Base-by-base conservation (phyloP, 2,113 vertebrate species). In the Chionomys nivalis region DNA sequence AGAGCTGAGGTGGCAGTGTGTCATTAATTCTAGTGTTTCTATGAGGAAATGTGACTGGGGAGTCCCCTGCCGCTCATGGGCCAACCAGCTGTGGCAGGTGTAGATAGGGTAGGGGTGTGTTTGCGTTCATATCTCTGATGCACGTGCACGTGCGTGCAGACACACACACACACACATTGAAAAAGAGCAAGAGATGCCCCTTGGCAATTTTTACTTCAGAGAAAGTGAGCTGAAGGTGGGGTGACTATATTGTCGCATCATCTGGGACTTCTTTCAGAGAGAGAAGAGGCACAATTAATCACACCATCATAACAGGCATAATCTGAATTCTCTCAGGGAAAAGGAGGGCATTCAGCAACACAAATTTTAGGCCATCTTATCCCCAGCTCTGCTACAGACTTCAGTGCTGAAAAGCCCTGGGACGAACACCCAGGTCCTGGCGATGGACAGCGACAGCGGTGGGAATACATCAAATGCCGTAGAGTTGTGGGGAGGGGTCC, bases 101-200 rank as follows among this genome's bases (percentile, higher is more conserved):
- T 14, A 26, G 21, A 82, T 82, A 55, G 1, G 78, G 36, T n/a
- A 10, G n/a, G 26, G 3, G 13, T 42, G 14, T 31, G 8, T 58
- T n/a, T 16, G 24, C 23, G 28, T 83, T 42, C n/a, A 10, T 42
- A 16, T 3, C 7, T 36, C 9, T 8, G 55, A 16, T 36, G 8
- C 5, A 16, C 1, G 17, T 52, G 11, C 52, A 12, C 0, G 1
- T 14, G 11, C 11, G 1, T 3, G 28, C 26, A 10, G 11, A 17
- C 55, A 55, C 55, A 58, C 33, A 72, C 73, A 42, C 78, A 61
- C 55, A 13, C 79, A 42, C 21, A 52, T 7, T 58, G 58, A 58
- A 58, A 58, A 58, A 58, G 58, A 58, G 58, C 19, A 58, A 58
- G 58, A 58, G 58, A 58, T 58, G 58, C 42, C 58, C 4, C 81